Conservation (phyloP, 1,140 invertebrate species). For the Ephestia elutella region DNA sequence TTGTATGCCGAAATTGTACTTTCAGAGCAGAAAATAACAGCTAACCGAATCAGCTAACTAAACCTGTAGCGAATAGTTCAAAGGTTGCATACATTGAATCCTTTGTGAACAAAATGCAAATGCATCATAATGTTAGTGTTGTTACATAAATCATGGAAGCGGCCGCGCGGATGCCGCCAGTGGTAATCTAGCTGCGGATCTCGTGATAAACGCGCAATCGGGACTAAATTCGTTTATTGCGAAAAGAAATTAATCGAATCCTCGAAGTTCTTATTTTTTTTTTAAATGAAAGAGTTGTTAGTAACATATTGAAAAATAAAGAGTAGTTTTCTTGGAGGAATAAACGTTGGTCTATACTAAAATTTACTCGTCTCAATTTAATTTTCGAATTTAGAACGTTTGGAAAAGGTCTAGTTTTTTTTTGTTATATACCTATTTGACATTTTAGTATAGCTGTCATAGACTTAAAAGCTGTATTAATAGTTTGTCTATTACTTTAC, state of each 20-base stretch:
- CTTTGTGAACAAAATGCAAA: constrained; percentile 31
- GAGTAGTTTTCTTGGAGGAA: too few relatives aligned
- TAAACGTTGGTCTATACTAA: too few relatives aligned
- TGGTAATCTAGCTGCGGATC: constrained; percentile 34
- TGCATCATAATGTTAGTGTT: constrained; percentile 33
- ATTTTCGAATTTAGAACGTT: too few relatives aligned
- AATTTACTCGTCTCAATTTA: too few relatives aligned
- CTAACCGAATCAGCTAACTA: background rate
- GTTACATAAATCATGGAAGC: constrained; percentile 31
- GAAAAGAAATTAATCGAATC: background rate
- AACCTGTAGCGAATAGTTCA: constrained; percentile 7
- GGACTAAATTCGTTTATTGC: constrained; percentile 19
- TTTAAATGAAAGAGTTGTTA: background rate
- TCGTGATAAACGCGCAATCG: constrained; percentile 27
- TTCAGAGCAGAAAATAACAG: background rate
- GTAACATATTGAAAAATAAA: too few relatives aligned
- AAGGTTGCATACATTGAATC: constrained; percentile 9
- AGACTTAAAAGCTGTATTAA: too few relatives aligned
- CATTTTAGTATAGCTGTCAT: too few relatives aligned
- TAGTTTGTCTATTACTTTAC: too few relatives aligned
- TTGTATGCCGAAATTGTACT: too few relatives aligned
- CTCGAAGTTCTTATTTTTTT: background rate
- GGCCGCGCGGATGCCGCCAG: constrained; percentile 24
- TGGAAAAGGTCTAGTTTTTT: too few relatives aligned
- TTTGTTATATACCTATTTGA: too few relatives aligned